A percentile compares a stretch with the other conserved stretches of the same genome.
phyloP scores from a whole-genome alignment of 2,113 vertebrate species.

The Martes martes region DNA sequence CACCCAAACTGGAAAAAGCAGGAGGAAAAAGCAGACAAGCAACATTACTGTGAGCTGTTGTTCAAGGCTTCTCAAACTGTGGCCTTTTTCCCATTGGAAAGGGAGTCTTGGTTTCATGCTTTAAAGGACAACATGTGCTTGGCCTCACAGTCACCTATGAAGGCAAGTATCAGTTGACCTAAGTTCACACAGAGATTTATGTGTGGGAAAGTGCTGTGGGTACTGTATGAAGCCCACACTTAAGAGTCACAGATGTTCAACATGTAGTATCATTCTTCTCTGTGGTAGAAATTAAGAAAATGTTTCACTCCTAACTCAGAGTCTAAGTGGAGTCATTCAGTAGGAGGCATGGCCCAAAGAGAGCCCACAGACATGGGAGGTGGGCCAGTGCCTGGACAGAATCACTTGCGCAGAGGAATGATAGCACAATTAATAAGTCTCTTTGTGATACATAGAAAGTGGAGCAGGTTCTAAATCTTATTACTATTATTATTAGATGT shows the following conservation, averaged over 20 bases:
- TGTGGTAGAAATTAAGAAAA: slow-evolving; percentile 42
- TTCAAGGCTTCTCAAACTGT: background rate
- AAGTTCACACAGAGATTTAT: background rate
- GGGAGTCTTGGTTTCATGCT: background rate
- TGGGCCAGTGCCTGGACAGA: background rate
- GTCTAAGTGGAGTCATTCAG: background rate
- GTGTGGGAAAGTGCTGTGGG: background rate
- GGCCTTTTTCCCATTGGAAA: background rate
- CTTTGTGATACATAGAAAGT: background rate
- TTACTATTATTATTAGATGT: background rate
- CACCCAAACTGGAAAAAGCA: background rate
- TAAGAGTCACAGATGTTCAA: background rate
- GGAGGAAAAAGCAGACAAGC: background rate
- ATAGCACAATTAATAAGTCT: background rate
- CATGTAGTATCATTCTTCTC: background rate
- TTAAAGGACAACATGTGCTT: slow-evolving; percentile 41
- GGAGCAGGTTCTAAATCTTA: background rate
- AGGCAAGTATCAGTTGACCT: background rate
- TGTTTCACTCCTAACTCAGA: background rate
- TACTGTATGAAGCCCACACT: background rate
- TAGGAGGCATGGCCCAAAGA: background rate
- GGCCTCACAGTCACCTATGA: slow-evolving; percentile 17
- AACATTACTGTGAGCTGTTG: background rate
- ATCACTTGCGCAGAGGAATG: background rate
- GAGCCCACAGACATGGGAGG: background rate